Conservation (phyloP, 2,888 invertebrate genomes). For the Plebejus argus region DNA sequence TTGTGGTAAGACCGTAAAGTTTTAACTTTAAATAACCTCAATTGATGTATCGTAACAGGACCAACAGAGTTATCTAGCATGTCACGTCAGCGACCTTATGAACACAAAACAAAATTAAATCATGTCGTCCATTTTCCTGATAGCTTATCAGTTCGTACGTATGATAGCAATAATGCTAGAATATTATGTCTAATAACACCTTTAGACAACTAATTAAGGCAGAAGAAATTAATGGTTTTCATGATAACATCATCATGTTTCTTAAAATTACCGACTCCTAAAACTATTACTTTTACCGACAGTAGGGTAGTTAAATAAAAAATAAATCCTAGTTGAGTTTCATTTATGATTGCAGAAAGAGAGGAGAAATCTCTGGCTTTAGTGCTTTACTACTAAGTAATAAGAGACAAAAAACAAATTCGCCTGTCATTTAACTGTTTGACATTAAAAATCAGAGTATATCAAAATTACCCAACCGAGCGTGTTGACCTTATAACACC, state of each 20-base stretch:
- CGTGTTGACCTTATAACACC: constrained; percentile 1
- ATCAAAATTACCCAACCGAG: neutral
- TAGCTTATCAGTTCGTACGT: neutral
- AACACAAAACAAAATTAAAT: constrained; percentile 9
- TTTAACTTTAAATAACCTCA: neutral
- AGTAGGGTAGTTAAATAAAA: neutral
- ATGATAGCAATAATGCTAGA: neutral
- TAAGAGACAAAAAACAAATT: too few species aligned
- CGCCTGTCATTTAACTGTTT: neutral
- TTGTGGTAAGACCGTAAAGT: too few species aligned
- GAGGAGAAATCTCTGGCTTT: too few species aligned
- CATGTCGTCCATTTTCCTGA: neutral
- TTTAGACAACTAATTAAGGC: neutral
- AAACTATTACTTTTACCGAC: neutral
- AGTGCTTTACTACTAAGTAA: too few species aligned
- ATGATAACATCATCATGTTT: too few species aligned
- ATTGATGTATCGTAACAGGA: neutral
- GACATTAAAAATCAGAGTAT: neutral
- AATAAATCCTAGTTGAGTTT: neutral
- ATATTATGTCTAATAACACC: neutral
- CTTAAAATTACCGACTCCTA: neutral
- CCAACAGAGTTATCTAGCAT: neutral
- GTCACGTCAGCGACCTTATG: neutral
- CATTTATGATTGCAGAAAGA: too few species aligned
- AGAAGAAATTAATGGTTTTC: neutral